A percentile compares a stretch with the other conserved stretches of the same genome.
phyloP scores from a whole-genome alignment of 2,888 invertebrate species.

The Synanthedon andrenaeformis region DNA sequence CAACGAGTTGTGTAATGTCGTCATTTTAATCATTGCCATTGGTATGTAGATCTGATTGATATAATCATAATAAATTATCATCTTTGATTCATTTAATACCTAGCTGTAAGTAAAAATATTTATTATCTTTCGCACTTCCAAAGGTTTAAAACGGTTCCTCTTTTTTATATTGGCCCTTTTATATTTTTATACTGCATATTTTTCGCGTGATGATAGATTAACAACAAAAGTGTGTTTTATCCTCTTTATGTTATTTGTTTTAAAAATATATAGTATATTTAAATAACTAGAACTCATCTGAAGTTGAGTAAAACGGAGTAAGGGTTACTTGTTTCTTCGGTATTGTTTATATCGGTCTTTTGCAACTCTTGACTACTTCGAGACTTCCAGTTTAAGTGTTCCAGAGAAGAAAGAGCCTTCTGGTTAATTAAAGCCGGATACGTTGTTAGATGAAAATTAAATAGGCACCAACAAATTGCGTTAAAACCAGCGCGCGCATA shows the following conservation, averaged over 20 bases:
- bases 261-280: too few species aligned
- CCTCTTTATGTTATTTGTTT: conserved; percentile 6
- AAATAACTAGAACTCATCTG: too few species aligned
- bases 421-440: conserved; percentile 42
- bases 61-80: background rate
- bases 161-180: too few species aligned
- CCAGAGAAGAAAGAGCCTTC: conserved; percentile 26
- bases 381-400: conserved; percentile 26
- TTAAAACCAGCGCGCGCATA: conserved; percentile 23
- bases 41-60: too few species aligned
- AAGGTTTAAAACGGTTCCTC: too few species aligned
- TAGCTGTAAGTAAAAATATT: too few species aligned
- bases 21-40: too few species aligned
- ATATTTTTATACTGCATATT: background rate
- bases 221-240: background rate
- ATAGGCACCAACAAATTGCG: conserved; percentile 39
- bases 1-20: too few species aligned
- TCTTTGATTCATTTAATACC: too few species aligned
- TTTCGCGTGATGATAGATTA: background rate
- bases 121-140: background rate
- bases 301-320: background rate
- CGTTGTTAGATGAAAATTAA: conserved; percentile 36
- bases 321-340: background rate
- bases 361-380: conserved; percentile 24
- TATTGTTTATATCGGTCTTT: conserved; percentile 15